Evolutionary conservation across 2,797 vertebrate species (phyloP).

Genomic region (Gymnodraco acuticeps): DNA sequence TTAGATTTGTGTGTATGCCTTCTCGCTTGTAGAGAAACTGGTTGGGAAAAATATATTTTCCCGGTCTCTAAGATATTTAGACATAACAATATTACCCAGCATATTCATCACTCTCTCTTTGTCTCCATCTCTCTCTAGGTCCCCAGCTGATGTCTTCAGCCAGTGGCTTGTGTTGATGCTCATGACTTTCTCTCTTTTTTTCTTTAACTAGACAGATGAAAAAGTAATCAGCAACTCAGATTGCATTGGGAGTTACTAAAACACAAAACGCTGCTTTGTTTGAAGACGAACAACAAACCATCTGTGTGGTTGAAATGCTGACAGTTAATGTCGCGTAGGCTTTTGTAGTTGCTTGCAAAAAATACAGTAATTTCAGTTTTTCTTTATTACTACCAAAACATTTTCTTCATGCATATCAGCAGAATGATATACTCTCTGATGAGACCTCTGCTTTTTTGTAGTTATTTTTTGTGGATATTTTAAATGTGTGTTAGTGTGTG

Average conservation of each 20-base stretch:
- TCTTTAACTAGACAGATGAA: constrained; percentile 8
- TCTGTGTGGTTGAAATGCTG: background rate
- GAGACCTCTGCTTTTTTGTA: background rate
- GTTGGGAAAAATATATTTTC: background rate
- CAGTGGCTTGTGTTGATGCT: constrained; percentile 43
- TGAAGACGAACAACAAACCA: background rate
- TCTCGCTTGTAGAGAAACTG: background rate
- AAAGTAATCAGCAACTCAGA: background rate
- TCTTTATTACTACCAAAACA: background rate
- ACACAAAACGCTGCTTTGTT: background rate
- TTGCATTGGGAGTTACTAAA: background rate
- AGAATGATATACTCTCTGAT: constrained; percentile 4
- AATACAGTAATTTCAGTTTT: background rate
- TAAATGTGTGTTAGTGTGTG: background rate
- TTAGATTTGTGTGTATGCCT: background rate
- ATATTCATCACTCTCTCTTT: constrained; percentile 19
- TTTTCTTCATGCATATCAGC: background rate
- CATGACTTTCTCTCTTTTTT: constrained; percentile 31
- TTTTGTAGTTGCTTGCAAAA: background rate
- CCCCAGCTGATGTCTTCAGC: constrained; percentile 32
- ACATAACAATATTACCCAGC: background rate
- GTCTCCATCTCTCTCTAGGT: constrained; percentile 33
- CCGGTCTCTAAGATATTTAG: background rate
- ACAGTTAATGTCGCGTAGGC: background rate
- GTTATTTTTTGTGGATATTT: background rate